Evolutionary conservation across 2,888 invertebrate genomes (phyloP).

Genomic region (Spodoptera exigua): DNA sequence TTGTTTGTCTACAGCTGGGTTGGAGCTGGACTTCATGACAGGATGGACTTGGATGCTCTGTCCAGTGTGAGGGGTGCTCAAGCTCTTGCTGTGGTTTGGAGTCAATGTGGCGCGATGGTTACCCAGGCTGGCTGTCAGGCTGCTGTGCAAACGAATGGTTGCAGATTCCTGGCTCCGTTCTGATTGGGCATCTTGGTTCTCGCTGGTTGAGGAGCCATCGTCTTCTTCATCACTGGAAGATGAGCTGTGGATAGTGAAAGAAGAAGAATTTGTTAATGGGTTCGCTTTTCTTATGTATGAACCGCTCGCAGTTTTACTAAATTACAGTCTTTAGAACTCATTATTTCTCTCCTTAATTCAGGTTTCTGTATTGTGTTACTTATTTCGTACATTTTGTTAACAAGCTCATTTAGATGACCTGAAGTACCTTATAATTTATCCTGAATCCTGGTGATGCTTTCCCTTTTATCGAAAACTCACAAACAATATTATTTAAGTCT

Average conservation of each 20-base stretch:
- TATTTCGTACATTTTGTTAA: too few relatives aligned
- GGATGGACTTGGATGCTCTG: constrained; percentile 82
- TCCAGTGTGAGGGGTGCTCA: constrained; percentile 83
- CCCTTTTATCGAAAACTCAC: too few relatives aligned
- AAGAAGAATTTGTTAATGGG: background rate
- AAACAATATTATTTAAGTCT: too few relatives aligned
- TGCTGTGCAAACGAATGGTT: constrained; percentile 69
- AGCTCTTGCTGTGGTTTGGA: constrained; percentile 82
- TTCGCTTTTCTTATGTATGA: too few relatives aligned
- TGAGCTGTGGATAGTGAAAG: constrained; percentile 84
- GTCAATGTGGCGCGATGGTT: constrained; percentile 71
- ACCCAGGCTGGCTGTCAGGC: constrained; percentile 64
- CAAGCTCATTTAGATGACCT: too few relatives aligned
- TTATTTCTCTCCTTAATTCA: too few relatives aligned
- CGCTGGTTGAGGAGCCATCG: constrained; percentile 86
- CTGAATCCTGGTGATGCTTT: too few relatives aligned
- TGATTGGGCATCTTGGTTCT: constrained; percentile 82
- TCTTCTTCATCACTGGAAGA: constrained; percentile 93
- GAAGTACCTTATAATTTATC: too few relatives aligned
- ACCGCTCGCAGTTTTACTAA: too few relatives aligned
- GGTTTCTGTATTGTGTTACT: too few relatives aligned
- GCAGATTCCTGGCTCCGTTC: constrained; percentile 80
- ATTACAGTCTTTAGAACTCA: too few relatives aligned
- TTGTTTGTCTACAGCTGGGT: constrained; percentile 86
- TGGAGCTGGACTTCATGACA: constrained; percentile 86